Evolutionary conservation across 2,888 invertebrate species (phyloP).

Genomic region (Dorcus hopei): DNA sequence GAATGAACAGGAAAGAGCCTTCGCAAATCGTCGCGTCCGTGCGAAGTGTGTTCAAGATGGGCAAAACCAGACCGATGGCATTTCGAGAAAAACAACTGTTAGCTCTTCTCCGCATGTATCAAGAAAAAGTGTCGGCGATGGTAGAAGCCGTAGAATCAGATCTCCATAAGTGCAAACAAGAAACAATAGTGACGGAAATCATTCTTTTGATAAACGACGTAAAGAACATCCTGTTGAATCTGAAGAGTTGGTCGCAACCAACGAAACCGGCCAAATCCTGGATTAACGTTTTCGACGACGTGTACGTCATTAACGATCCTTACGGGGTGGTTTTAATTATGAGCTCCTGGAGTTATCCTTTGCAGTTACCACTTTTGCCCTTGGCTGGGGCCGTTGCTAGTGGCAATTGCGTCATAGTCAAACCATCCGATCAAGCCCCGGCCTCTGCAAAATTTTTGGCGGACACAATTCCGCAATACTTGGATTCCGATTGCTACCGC

Average conservation of each 20-base stretch:
- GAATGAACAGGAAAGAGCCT: too few species aligned
- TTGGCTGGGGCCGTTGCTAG: conserved; percentile 84
- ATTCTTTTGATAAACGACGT: conserved; percentile 9
- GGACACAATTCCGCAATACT: conserved; percentile 76
- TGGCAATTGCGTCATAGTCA: conserved; percentile 84
- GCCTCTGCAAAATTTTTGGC: conserved; percentile 68
- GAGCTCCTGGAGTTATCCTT: conserved; percentile 97
- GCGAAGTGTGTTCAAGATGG: conserved; percentile 70
- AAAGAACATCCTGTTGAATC: conserved; percentile 54
- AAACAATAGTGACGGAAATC: conserved; percentile 76
- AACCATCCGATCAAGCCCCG: conserved; percentile 84
- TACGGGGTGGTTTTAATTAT: conserved; percentile 85
- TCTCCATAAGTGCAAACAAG: conserved; percentile 75
- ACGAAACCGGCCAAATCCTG: conserved; percentile 59
- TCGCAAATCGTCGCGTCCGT: neutral
- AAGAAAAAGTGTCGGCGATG: conserved; percentile 73
- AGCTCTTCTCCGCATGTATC: conserved; percentile 68
- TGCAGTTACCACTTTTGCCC: conserved; percentile 77
- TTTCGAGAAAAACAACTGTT: conserved; percentile 79
- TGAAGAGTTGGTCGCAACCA: conserved; percentile 77
- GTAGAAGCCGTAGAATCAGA: conserved; percentile 74
- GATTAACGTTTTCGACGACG: conserved; percentile 62
- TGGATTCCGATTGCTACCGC: conserved; percentile 68
- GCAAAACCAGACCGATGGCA: conserved; percentile 73
- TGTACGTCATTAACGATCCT: conserved; percentile 80